phyloP scores from a whole-genome alignment of 92 coral and sea anemone species.

The Siderastrea siderea region DNA sequence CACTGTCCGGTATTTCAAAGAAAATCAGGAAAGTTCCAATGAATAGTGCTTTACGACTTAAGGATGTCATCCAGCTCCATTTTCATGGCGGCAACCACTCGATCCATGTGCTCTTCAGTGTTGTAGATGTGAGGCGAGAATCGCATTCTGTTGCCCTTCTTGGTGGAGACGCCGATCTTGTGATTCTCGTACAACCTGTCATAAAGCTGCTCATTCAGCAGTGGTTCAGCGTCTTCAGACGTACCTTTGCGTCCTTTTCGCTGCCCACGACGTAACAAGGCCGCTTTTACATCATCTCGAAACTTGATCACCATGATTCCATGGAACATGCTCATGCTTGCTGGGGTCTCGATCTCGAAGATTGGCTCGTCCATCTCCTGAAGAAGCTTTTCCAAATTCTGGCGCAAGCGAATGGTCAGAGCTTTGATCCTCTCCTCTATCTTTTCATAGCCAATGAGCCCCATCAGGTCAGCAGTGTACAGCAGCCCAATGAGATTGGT shows the following conservation, averaged over 20 bases:
- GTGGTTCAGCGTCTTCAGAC: not conserved
- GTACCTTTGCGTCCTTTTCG: not conserved
- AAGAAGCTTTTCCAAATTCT: slow-evolving; percentile 5
- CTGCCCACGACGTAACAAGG: not conserved
- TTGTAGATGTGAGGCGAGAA: slow-evolving; percentile 67
- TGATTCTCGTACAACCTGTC: slow-evolving; percentile 49
- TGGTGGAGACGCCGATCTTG: slow-evolving; percentile 69
- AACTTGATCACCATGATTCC: slow-evolving; percentile 45
- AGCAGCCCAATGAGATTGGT: slow-evolving; percentile 69
- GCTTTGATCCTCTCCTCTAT: slow-evolving; percentile 55
- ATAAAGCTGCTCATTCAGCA: slow-evolving; percentile 14
- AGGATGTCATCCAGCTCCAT: slow-evolving; percentile 1
- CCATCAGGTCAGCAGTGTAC: slow-evolving; percentile 76
- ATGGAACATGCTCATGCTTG: slow-evolving; percentile 20
- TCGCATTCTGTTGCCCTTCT: slow-evolving; percentile 62
- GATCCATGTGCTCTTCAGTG: slow-evolving; percentile 69
- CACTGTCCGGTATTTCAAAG: not conserved
- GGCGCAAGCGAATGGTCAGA: slow-evolving; percentile 31
- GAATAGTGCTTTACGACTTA: not conserved
- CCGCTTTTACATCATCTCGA: not conserved
- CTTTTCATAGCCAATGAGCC: slow-evolving; percentile 57
- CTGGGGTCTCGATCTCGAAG: slow-evolving; percentile 54
- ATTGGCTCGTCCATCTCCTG: not conserved
- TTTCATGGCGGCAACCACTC: slow-evolving; percentile 37
- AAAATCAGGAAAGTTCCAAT: not conserved